Conservation (phyloP, 2,888 invertebrate species). For the Kryphioiulus occultus region DNA sequence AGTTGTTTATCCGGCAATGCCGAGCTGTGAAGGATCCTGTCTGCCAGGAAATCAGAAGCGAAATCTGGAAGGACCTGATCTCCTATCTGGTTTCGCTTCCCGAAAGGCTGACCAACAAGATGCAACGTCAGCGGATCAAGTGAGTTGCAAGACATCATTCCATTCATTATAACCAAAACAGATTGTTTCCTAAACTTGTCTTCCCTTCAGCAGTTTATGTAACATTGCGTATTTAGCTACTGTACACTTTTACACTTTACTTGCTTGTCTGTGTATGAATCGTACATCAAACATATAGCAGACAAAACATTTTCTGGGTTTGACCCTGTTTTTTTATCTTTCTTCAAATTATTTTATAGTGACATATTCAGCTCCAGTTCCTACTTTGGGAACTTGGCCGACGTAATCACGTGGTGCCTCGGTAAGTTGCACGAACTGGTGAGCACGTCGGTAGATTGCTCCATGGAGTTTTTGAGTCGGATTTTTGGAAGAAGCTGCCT, state of each 20-base stretch:
- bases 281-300: too few relatives aligned
- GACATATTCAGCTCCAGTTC: constrained; percentile 27
- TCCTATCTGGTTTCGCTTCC: constrained; percentile 40
- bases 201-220: too few relatives aligned
- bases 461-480: constrained; percentile 49
- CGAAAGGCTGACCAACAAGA: constrained; percentile 41
- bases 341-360: constrained; percentile 27
- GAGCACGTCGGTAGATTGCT: constrained; percentile 6
- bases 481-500: constrained; percentile 51
- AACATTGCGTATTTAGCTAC: too few relatives aligned
- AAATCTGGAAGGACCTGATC: constrained; percentile 37
- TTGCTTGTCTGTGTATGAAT: too few relatives aligned
- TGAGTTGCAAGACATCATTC: too few relatives aligned
- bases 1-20: constrained; percentile 37
- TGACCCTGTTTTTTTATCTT: neutral
- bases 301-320: too few relatives aligned
- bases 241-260: too few relatives aligned
- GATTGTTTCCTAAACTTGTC: too few relatives aligned
- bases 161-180: too few relatives aligned
- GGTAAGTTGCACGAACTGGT: neutral
- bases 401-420: constrained; percentile 25
- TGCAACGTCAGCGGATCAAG: neutral
- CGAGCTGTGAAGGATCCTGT: neutral
- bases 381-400: constrained; percentile 46
- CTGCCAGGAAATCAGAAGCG: neutral